Evolutionary conservation across 2,888 invertebrate species (phyloP).

Genomic region (Bombylius major): DNA sequence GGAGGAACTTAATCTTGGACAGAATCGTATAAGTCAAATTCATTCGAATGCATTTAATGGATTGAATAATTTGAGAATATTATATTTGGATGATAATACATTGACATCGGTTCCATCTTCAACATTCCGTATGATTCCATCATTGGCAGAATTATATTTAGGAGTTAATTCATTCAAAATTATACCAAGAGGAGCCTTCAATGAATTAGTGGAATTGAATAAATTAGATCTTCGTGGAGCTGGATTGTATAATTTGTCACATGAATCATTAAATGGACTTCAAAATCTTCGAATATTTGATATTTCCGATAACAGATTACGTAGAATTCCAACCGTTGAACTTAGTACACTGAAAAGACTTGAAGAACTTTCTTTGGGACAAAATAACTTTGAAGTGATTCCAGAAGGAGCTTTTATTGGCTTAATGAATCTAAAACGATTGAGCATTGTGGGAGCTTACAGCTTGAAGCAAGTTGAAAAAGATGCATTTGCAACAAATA

Average conservation of each 20-base stretch:
- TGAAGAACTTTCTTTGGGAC: constrained; percentile 70
- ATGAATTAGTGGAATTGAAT: constrained; percentile 58
- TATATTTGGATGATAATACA: constrained; percentile 79
- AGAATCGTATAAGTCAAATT: constrained; percentile 70
- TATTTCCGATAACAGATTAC: constrained; percentile 66
- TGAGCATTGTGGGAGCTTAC: constrained; percentile 69
- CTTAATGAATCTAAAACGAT: constrained; percentile 57
- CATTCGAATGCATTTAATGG: constrained; percentile 67
- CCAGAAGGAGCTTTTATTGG: constrained; percentile 65
- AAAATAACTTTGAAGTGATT: constrained; percentile 62
- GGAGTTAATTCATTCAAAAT: constrained; percentile 70
- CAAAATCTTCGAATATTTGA: constrained; percentile 63
- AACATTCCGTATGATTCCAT: constrained; percentile 58
- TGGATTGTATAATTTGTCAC: constrained; percentile 64
- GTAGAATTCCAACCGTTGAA: constrained; percentile 61
- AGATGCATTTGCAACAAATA: constrained; percentile 66
- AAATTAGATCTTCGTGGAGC: constrained; percentile 71
- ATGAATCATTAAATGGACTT: constrained; percentile 61
- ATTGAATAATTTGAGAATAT: constrained; percentile 57
- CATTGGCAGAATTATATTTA: constrained; percentile 71
- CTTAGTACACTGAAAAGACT: constrained; percentile 56
- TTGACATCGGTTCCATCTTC: constrained; percentile 62
- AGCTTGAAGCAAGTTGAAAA: constrained; percentile 58
- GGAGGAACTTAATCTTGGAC: constrained; percentile 74
- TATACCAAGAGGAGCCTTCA: constrained; percentile 65